phyloP scores from a whole-genome alignment of 2,888 invertebrate genomes.

The Aphidoletes aphidimyza region DNA sequence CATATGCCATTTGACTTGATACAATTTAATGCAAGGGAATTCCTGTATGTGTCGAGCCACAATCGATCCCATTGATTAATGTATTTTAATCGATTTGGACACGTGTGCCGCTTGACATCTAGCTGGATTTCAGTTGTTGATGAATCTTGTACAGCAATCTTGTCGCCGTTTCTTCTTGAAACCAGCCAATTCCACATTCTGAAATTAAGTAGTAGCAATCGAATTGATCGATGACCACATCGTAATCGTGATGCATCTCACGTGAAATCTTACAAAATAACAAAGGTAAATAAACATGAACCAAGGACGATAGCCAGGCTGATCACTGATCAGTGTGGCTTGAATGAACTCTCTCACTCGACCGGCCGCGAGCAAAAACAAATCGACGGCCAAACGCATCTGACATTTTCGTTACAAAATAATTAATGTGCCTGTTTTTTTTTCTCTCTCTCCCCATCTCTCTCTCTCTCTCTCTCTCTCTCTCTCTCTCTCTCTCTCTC shows the following conservation, averaged over 20 bases:
- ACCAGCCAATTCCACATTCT: neutral
- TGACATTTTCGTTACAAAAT: conserved; percentile 53
- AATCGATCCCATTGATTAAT: neutral
- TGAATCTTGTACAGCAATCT: conserved; percentile 1
- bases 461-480: too few species aligned
- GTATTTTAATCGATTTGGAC: conserved; percentile 4
- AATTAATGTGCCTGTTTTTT: conserved; percentile 7
- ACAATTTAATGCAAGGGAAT: neutral
- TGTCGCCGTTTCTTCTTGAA: neutral
- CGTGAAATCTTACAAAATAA: too few species aligned
- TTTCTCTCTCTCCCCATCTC: neutral
- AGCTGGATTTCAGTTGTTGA: neutral
- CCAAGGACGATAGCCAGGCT: conserved; percentile 45
- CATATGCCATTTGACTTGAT: conserved; percentile 51
- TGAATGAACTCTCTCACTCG: neutral
- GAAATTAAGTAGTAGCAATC: conserved; percentile 15
- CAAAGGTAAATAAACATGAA: conserved; percentile 34
- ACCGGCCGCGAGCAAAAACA: neutral
- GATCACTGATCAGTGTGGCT: too few species aligned
- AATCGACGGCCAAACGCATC: conserved; percentile 17
- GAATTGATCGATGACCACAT: neutral
- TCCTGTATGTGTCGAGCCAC: neutral
- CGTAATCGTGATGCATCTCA: conserved; percentile 21
- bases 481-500: too few species aligned
- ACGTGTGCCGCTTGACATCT: conserved; percentile 41